Evolutionary conservation across 2,888 invertebrate genomes (phyloP).

Genomic region (Ceratothoa steindachneri): DNA sequence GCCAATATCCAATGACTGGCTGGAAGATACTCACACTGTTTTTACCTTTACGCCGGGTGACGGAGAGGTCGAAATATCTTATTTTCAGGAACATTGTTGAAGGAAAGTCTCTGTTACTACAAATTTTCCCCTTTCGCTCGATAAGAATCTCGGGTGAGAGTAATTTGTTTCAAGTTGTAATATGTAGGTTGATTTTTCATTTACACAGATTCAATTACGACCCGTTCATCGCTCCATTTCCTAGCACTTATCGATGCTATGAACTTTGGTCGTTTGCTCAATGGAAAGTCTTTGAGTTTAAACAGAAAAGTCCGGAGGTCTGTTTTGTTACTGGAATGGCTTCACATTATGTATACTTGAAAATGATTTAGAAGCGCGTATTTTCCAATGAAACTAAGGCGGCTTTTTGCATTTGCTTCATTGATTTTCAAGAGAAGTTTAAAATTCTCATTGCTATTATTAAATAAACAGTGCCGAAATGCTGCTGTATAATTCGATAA

Average conservation of each 20-base stretch:
- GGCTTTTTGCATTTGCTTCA: no score
- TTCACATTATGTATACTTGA: neutral
- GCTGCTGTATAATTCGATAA: no score
- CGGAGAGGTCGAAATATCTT: neutral
- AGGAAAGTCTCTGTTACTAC: neutral
- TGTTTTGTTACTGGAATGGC: neutral
- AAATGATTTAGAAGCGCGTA: neutral
- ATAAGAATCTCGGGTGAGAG: neutral
- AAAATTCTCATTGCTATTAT: no score
- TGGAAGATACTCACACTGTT: no score
- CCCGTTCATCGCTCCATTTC: slow-evolving; percentile 5
- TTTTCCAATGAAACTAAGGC: no score
- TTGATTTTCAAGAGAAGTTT: no score
- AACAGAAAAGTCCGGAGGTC: neutral
- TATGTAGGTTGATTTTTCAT: slow-evolving; percentile 12
- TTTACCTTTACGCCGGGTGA: no score
- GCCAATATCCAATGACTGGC: no score
- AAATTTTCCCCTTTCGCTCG: neutral
- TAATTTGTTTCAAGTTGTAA: slow-evolving; percentile 13
- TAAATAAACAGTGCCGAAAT: no score
- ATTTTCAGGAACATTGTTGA: neutral
- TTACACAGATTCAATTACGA: neutral
- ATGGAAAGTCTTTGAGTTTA: neutral
- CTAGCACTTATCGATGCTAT: neutral
- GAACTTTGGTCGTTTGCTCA: neutral